Evolutionary conservation across 2,888 invertebrate species (phyloP), one percentile per base, ranked within the genome.

Genomic region (Chrysolina americana): DNA sequence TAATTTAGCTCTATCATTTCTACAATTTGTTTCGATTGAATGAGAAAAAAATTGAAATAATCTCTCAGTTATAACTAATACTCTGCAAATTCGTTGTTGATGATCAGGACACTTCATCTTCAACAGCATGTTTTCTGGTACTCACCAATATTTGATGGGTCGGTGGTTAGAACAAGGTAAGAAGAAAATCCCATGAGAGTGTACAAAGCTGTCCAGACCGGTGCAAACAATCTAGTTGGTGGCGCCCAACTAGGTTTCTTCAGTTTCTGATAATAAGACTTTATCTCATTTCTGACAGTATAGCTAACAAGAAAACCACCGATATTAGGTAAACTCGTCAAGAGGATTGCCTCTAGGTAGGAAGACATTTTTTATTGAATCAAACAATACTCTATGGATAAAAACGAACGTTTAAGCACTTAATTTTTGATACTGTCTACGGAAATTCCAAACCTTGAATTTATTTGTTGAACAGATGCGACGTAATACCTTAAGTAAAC

Each of bases 111-210:
- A 36, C 4, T 36, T 36, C 8, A 36, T 36, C 8, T 36, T 36
- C 36, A 36, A 3, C 8, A 0, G 36, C 36, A 36, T 8, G 36
- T 36, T 23, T 28, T 59, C 21, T 53, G 5, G 13, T 11, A 59
- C 59, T 59, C n/a, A 59, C 59, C 59, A 28, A 59, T 36, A n/a
- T 59, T 59, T 2, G 59, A 59, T 59, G 59, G 28, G 1, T 36
- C 59, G 13, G 59, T 36, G 36, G 59, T 28, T 15, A 59, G n/a
- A n/a, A 96, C 94, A 81, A 95, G 86, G 85, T 95, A 96, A 0
- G 96, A 95, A 1, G 95, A 94, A 83, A 94, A 95, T 0, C 96
- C 96, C 92, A 96, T 95, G 4, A 92, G 89, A 3, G 92, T 90
- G 84, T 96, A 96, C 10, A 96, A 87, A 0, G 89, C 85, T 0